phyloP scores from a whole-genome alignment of 2,797 vertebrate species.

The Enteromius anoplus region DNA sequence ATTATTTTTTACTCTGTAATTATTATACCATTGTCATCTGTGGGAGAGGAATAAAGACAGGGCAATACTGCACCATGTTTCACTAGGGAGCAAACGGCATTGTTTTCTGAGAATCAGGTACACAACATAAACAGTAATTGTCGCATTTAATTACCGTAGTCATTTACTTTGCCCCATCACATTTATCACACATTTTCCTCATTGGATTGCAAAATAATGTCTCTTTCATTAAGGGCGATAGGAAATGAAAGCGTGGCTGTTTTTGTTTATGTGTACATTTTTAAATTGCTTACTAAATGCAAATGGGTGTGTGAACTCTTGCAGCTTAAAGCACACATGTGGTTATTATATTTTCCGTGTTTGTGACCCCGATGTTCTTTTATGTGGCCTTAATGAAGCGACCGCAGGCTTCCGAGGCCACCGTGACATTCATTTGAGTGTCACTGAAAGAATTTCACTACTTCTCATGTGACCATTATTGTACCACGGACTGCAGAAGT shows the following conservation, averaged over 20 bases:
- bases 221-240: slow-evolving; percentile 51
- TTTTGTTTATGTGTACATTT: slow-evolving; percentile 32
- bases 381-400: slow-evolving; percentile 60
- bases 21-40: slow-evolving; percentile 80
- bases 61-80: slow-evolving; percentile 34
- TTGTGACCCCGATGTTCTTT: slow-evolving; percentile 37
- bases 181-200: slow-evolving; percentile 42
- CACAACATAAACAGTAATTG: slow-evolving; percentile 49
- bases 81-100: slow-evolving; percentile 44
- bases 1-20: slow-evolving; percentile 84
- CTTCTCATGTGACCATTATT: slow-evolving; percentile 55
- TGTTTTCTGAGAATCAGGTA: slow-evolving; percentile 45
- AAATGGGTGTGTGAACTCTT: slow-evolving; percentile 18
- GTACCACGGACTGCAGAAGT: slow-evolving; percentile 53
- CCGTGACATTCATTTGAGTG: slow-evolving; percentile 35
- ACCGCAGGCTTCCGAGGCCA: slow-evolving; percentile 26
- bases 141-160: slow-evolving; percentile 55
- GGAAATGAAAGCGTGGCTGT: slow-evolving; percentile 21
- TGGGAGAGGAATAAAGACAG: slow-evolving; percentile 37
- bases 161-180: slow-evolving; percentile 55
- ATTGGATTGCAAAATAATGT: slow-evolving; percentile 50
- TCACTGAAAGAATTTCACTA: slow-evolving; percentile 52
- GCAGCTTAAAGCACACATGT: slow-evolving; percentile 16
- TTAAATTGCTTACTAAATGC: slow-evolving; percentile 35
- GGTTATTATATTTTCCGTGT: slow-evolving; percentile 36